phyloP scores from a whole-genome alignment of 2,113 vertebrate species.

The Corythornis vintsioides region DNA sequence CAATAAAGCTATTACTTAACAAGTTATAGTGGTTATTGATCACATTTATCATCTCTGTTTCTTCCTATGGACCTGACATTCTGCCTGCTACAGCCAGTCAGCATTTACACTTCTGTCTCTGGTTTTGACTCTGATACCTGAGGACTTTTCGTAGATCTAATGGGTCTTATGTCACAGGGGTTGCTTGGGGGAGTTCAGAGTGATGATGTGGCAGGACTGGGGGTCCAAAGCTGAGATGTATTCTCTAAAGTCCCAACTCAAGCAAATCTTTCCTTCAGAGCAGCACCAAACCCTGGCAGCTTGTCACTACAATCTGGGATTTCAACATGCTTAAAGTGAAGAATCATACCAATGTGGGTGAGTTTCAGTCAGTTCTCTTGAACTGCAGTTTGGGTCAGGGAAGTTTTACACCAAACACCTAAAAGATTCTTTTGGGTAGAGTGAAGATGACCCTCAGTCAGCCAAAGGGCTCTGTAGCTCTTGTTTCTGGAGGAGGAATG shows the following conservation, averaged over 20 bases:
- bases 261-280: not conserved
- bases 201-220: not conserved
- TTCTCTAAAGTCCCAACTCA: not conserved
- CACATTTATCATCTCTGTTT: not conserved
- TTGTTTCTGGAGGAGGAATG: not conserved
- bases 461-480: rapidly evolving
- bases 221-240: not conserved
- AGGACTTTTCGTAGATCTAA: not conserved
- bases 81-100: not conserved
- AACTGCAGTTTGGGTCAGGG: not conserved
- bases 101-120: not conserved
- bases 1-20: not conserved
- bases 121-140: not conserved
- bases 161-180: not conserved
- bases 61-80: not conserved
- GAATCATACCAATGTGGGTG: not conserved
- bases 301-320: not conserved
- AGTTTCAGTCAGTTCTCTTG: not conserved
- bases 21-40: not conserved
- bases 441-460: not conserved
- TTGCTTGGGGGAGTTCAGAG: not conserved
- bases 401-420: not conserved
- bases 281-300: not conserved
- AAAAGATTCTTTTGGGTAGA: not conserved
- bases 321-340: not conserved